Evolutionary conservation across 2,797 vertebrate species (phyloP), one percentile per base, ranked within the genome.

Genomic region (Sphenodon punctatus): DNA sequence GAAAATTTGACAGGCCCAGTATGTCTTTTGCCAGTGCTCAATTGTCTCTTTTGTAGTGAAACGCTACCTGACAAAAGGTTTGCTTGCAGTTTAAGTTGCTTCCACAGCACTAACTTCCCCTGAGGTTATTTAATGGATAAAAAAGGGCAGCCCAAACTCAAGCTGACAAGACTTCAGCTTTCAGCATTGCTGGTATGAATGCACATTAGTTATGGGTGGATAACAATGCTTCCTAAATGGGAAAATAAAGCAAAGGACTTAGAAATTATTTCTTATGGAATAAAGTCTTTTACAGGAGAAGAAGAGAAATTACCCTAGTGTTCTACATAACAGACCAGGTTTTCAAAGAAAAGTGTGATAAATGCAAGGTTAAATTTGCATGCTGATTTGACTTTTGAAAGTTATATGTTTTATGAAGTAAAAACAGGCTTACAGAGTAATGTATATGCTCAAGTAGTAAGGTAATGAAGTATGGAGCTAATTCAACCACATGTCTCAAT

Each of bases 101-200:
- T 87, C 30, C 58, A 27, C 79, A 46, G 19, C 74, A 30, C 3
- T 45, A 34, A 30, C 65, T 84, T 80, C 45, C 72, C 69, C 10
- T 67, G 32, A 78, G 67, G 56, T 75, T 84, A 67, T 71, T 39
- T 80, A 67, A 78, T 65, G 84, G 81, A 36, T 76, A 90, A 84
- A 91, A 56, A 58, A 88, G 72, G 27, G 48, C 74, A 90, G 32
- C 3, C 38, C 15, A 41, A 80, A 89, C 66, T 68, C 83, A 89
- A 86, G 15, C 43, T 73, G 59, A 84, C 41, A 82, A n/a, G 41
- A 17, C 17, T 87, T 72, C 41, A 66, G 46, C 36, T 75, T n/a
- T 61, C 58, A 55, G 25, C 51, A 64, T 42, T 80, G 10, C 34
- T 79, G 49, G 75, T 82, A 69, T 78, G 38, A 83, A 46, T 65